phyloP scores from a whole-genome alignment of 2,113 vertebrate species.

The Holacanthus passer region DNA sequence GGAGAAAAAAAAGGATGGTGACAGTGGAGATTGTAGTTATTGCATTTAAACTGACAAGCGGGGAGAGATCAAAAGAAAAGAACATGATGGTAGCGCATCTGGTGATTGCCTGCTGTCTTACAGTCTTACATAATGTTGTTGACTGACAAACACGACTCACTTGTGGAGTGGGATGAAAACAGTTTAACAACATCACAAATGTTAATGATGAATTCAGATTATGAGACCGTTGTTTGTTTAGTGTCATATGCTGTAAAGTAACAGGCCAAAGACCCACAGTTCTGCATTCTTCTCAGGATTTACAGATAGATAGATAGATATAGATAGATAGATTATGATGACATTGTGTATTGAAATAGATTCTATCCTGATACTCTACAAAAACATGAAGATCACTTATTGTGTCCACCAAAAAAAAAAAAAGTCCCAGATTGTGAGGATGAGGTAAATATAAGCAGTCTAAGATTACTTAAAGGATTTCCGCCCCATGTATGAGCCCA shows the following conservation, averaged over 20 bases:
- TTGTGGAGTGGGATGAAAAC: conserved; percentile 23
- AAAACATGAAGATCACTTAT: conserved; percentile 23
- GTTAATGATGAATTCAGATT: background rate
- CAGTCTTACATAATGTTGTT: conserved; percentile 59
- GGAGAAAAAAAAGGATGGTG: conserved; percentile 22
- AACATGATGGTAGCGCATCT: conserved; percentile 50
- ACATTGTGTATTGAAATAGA: background rate
- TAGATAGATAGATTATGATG: no score
- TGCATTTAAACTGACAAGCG: conserved; percentile 58
- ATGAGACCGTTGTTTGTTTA: conserved; percentile 4
- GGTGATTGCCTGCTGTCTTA: conserved; percentile 62
- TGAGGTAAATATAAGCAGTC: conserved; percentile 33
- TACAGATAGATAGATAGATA: no score
- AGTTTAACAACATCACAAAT: conserved; percentile 23
- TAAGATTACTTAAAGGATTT: conserved; percentile 64
- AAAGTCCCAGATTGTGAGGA: conserved; percentile 30
- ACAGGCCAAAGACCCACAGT: background rate
- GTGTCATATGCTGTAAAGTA: conserved; percentile 7
- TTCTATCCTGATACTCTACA: background rate
- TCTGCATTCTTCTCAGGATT: background rate
- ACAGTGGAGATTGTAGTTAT: conserved; percentile 49
- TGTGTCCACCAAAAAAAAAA: conserved; percentile 28
- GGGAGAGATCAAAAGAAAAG: conserved; percentile 51
- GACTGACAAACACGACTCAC: conserved; percentile 49
- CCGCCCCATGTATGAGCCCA: conserved; percentile 20